These are phyloP conservation scores for Hydrophis major DNA, from an alignment of 2,797 vertebrate species.

Conservation along the genomic window DNA sequence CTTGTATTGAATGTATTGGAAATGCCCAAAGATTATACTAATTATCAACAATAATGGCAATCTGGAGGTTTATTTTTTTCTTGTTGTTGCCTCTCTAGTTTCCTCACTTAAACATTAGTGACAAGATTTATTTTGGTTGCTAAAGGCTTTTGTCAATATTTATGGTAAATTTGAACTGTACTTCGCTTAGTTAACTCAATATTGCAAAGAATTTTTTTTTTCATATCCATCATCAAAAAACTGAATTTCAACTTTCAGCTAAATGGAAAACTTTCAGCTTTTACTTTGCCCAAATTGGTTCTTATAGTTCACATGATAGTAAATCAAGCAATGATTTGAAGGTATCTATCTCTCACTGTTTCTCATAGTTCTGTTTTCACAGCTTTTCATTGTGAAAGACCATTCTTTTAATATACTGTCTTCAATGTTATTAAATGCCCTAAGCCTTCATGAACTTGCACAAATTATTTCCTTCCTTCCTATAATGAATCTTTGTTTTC, in stretches of 20 bases:
- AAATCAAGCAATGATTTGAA: not conserved
- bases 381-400: not conserved
- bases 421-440: not conserved
- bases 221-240: not conserved
- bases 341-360: not conserved
- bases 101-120: not conserved
- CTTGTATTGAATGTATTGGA: not conserved
- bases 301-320: not conserved
- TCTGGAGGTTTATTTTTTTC: no score
- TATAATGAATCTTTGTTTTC: no score
- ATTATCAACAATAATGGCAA: no score
- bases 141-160: not conserved
- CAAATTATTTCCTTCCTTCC: no score
- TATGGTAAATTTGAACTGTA: slow-evolving; percentile 16
- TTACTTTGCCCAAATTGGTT: not conserved
- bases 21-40: not conserved
- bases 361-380: not conserved
- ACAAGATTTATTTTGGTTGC: not conserved
- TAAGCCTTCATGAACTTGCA: not conserved
- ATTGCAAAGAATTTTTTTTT: not conserved
- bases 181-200: not conserved
- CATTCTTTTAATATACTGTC: not conserved
- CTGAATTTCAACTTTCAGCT: not conserved
- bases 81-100: not conserved
- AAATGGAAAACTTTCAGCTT: not conserved